Conservation (phyloP, 2,113 vertebrate species). For the Bubalus kerabau region DNA sequence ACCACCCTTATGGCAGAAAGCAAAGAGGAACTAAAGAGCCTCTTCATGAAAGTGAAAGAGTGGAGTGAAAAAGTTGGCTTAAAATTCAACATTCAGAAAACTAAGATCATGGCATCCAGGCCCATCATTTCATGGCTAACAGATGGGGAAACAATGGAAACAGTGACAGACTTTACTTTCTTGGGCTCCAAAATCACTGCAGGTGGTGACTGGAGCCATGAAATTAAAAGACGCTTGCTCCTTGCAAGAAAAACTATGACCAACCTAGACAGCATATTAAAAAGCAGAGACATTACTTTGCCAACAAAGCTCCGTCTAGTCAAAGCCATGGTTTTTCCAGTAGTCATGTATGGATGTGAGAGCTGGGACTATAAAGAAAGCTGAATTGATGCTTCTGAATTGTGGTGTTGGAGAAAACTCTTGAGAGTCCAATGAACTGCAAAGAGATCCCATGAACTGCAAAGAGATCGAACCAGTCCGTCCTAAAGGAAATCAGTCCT, state of each 20-base stretch:
- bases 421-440: background rate
- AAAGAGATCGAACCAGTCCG: background rate
- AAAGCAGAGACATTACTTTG: background rate
- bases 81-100: background rate
- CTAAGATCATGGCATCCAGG: background rate
- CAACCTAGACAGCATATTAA: background rate
- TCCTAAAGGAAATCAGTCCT: background rate
- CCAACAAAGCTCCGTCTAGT: background rate
- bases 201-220: background rate
- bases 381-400: background rate
- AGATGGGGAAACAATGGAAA: background rate
- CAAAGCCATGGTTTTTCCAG: background rate
- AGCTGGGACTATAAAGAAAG: background rate
- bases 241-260: background rate
- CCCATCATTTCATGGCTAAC: background rate
- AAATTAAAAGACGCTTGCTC: background rate
- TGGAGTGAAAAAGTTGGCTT: background rate
- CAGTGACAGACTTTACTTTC: background rate
- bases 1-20: background rate
- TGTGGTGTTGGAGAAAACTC: background rate
- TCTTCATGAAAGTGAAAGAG: background rate
- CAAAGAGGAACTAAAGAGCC: background rate
- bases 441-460: background rate
- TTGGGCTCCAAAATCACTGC: background rate
- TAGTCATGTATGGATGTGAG: background rate